Evolutionary conservation across 2,113 vertebrate genomes (phyloP).

Genomic region (Rafetus swinhoei): DNA sequence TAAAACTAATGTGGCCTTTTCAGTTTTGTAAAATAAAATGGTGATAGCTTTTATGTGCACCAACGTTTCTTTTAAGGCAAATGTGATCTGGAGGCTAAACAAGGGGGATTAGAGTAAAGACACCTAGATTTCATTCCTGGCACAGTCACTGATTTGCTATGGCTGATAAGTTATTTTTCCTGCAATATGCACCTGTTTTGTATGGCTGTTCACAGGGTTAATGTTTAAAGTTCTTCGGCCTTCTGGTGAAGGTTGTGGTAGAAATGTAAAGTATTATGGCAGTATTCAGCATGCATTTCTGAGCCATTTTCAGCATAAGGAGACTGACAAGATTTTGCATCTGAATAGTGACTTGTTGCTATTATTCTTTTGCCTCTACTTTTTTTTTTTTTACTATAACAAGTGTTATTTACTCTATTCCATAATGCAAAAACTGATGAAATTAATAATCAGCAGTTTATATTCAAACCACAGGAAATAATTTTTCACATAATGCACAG

Average conservation of each 20-base stretch:
- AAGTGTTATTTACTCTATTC: not conserved
- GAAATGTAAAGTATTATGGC: not conserved
- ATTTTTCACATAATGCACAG: not conserved
- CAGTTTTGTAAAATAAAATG: not conserved
- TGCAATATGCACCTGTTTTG: not conserved
- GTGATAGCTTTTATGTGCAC: not conserved
- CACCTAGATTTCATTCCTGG: not conserved
- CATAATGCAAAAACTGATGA: not conserved
- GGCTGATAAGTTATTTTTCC: not conserved
- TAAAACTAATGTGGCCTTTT: not conserved
- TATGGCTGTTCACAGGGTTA: not conserved
- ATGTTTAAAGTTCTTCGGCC: not conserved
- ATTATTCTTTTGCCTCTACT: not conserved
- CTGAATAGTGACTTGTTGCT: not conserved
- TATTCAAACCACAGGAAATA: not conserved
- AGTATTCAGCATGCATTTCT: too few relatives aligned
- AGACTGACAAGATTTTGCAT: not conserved
- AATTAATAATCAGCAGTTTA: not conserved
- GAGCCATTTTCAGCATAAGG: not conserved
- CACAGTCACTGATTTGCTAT: not conserved
- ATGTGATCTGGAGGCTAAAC: not conserved
- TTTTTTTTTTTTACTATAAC: not conserved
- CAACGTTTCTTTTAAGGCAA: not conserved
- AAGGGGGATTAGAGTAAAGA: not conserved
- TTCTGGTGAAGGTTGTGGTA: not conserved